These are phyloP conservation scores for Ligdia adustata DNA, from an alignment of 2,888 invertebrate species.

Conservation along the genomic window DNA sequence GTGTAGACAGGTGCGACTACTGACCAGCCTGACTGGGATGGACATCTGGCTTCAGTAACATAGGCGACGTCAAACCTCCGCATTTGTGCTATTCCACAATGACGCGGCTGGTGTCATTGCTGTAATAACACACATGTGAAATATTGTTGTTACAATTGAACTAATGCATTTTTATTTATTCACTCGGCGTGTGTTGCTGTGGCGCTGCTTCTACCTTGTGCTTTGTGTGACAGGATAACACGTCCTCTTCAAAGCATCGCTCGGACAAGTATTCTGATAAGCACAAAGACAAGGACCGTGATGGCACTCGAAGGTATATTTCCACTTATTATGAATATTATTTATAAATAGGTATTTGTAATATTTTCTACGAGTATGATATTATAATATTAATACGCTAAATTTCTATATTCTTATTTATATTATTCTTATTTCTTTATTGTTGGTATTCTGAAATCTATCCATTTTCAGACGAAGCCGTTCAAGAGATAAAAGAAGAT, in stretches of 20 bases:
- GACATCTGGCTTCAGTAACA: slow-evolving; percentile 59
- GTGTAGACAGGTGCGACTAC: slow-evolving; percentile 83
- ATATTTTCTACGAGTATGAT: too few relatives aligned
- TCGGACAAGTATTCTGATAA: slow-evolving; percentile 83
- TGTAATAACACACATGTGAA: slow-evolving; percentile 64
- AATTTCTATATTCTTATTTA: not conserved
- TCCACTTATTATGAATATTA: too few relatives aligned
- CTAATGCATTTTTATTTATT: slow-evolving; percentile 83
- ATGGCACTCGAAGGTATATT: slow-evolving; percentile 71
- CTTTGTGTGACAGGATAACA: slow-evolving; percentile 85
- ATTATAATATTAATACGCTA: too few relatives aligned
- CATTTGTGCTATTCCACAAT: slow-evolving; percentile 68
- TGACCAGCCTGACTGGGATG: slow-evolving; percentile 65
- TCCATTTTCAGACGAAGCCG: slow-evolving; percentile 63
- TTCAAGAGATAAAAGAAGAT: slow-evolving; percentile 76
- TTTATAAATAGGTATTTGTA: not conserved
- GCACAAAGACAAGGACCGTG: slow-evolving; percentile 76
- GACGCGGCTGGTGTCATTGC: slow-evolving; percentile 48
- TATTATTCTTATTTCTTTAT: not conserved
- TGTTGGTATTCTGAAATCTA: not conserved
- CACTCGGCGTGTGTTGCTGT: slow-evolving; percentile 84
- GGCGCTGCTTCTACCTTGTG: slow-evolving; percentile 85
- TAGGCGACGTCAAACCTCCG: slow-evolving; percentile 63
- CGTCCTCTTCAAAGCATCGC: slow-evolving; percentile 82
- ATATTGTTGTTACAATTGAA: slow-evolving; percentile 66